Evolutionary conservation across 1,140 invertebrate species (phyloP), one percentile per base, ranked within the genome.

Genomic region (Apis mellifera): DNA sequence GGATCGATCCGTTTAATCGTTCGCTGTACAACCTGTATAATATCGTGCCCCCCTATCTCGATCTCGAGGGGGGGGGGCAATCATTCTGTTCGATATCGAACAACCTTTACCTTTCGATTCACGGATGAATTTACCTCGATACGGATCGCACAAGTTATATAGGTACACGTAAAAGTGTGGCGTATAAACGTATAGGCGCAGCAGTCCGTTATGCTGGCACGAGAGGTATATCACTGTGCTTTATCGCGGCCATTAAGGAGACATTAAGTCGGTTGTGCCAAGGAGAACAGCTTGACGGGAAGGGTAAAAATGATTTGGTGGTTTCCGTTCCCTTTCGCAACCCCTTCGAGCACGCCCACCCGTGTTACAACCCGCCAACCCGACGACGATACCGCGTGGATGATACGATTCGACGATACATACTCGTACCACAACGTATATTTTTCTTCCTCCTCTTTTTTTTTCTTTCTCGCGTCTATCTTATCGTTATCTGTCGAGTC

Each of bases 161-260:
- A 50, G 21, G 32, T 48, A 57, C 60, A 57, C 15, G 52, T 42
- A 60, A 59, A 23, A n/a, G 54, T 72, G 54, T n/a, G 23, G 70
- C 55, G 70, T 75, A 64, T 13, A 57, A 59, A 78, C 55, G 79
- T 71, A 68, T 68, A 76, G 65, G 59, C 52, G 71, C 72, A 86
- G 71, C 72, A 86, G 74, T 57, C 76, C 19, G 76, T 79, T 75
- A 78, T 71, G 80, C 59, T 83, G 83, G 60, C 78, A 87, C 62
- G 76, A 65, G 82, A 71, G 75, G 84, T 84, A 84, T 88, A 90
- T 86, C 85, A 80, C 42, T 59, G 66, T 70, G 80, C 65, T 90
- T 90, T 89, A 90, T 90, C 89, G 83, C 60, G 12, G 77, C 83
- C 87, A 89, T 90, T 90, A 90, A 88, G 84, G 76, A 82, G 82